Percentiles rank a stretch among this genome's conserved stretches.
phyloP scores from a whole-genome alignment of 2,797 vertebrate genomes.

The Masticophis lateralis region DNA sequence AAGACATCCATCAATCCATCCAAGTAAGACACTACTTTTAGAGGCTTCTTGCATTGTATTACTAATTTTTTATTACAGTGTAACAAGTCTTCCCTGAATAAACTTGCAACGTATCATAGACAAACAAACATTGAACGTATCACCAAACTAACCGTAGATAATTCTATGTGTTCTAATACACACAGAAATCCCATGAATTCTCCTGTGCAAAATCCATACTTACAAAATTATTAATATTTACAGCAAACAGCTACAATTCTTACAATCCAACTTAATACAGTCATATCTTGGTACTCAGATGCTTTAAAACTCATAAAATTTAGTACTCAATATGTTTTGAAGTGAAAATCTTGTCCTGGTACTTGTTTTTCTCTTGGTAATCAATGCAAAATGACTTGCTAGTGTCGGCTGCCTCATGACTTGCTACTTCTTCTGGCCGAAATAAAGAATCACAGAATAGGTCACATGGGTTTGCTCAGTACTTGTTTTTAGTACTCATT shows the following conservation, averaged over 20 bases:
- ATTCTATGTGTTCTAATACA: background rate
- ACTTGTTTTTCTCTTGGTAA: background rate
- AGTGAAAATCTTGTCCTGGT: background rate
- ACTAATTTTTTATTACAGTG: constrained; percentile 20
- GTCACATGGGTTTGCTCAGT: background rate
- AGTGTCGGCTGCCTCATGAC: background rate
- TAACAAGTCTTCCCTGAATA: constrained; percentile 24
- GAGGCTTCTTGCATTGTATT: background rate
- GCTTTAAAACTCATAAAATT: background rate
- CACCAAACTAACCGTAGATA: accelerated
- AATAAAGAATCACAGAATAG: background rate
- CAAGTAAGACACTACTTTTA: constrained; percentile 20
- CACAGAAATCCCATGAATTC: background rate
- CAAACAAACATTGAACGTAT: background rate
- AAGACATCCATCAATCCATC: background rate
- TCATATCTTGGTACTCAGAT: background rate
- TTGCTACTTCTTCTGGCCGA: background rate
- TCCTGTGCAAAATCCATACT: accelerated
- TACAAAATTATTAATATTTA: accelerated
- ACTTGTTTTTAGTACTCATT: background rate
- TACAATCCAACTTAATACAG: background rate
- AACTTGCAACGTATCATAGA: background rate
- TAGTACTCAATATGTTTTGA: background rate
- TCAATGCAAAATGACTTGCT: background rate
- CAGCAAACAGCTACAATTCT: background rate